phyloP scores from a whole-genome alignment of 1,140 invertebrate genomes.

The Hyposmocoma kahamanoa region DNA sequence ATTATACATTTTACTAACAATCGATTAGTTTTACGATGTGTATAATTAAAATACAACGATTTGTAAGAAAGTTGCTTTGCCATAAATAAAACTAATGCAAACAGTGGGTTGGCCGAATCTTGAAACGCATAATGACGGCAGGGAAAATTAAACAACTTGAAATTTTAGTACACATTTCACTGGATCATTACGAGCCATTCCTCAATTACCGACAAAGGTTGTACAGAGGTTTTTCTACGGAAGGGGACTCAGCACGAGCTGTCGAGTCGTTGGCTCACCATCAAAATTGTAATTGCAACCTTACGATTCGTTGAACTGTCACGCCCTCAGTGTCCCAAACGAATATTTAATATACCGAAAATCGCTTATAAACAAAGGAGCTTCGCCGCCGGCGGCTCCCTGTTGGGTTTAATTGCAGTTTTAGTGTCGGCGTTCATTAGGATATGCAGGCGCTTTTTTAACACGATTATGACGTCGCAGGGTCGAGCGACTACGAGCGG shows the following conservation, averaged over 20 bases:
- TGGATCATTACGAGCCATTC: constrained; percentile 33
- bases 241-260: constrained; percentile 30
- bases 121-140: too few relatives aligned
- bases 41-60: constrained; percentile 39
- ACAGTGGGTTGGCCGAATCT: too few relatives aligned
- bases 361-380: constrained; percentile 45
- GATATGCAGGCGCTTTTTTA: constrained; percentile 66
- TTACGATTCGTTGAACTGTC: constrained; percentile 43
- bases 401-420: constrained; percentile 58
- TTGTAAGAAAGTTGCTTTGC: too few relatives aligned
- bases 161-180: constrained; percentile 17
- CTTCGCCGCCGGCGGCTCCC: constrained; percentile 23
- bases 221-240: constrained; percentile 28
- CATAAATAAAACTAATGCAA: too few relatives aligned
- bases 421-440: constrained; percentile 58
- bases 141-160: too few relatives aligned
- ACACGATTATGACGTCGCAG: constrained; percentile 66
- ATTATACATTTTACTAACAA: constrained; percentile 42
- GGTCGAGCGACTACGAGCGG: too few relatives aligned
- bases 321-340: constrained; percentile 41
- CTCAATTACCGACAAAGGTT: constrained; percentile 37
- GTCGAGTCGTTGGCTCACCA: constrained; percentile 27
- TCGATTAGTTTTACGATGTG: constrained; percentile 57
- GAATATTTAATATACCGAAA: constrained; percentile 45
- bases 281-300: constrained; percentile 49